Base-by-base conservation (phyloP, 1,140 invertebrate species). In the Sweltsa coloradensis region DNA sequence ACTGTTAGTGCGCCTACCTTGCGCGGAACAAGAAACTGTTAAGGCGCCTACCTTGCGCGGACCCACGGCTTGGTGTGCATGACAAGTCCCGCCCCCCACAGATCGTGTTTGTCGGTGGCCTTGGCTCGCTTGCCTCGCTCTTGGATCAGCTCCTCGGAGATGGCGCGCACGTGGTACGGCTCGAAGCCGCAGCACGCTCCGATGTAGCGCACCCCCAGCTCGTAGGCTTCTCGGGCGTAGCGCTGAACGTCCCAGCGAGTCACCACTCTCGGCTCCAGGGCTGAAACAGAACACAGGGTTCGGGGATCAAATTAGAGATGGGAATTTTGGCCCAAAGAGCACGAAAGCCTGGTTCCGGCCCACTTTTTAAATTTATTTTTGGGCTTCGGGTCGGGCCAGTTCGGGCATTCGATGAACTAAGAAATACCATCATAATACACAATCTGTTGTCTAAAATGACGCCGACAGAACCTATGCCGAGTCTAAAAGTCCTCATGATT, bases 41-140 rank as follows among this genome's bases (percentile, higher is more conserved):
- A n/a, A 7, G 22, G 18, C 6, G 11, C 51, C 18, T 49, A 64
- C 62, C 64, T 62, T 18, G 65, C 64, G 50, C 65, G 47, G 22
- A 67, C 65, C 65, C 65, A 67, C 9, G 65, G 65, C 45, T 67
- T 64, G 6, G 64, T 64, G 45, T 65, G 63, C 55, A 65, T 64
- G 29, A 52, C 53, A 1, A 68, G 55, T 1, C 64, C 66, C 19
- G 50, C 58, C 3, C 60, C 67, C 66, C 66, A 68, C 7, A 47
- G 36, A 4, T 59, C 57, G 39, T 68, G 66, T 46, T 69, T 68
- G 29, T 61, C 55, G n/a, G 58, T 59, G 14, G 55, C 62, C 5
- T 39, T 31, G 0, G 65, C 66, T 61, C 55, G n/a, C 57, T 59
- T 14, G 55, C 62, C 5, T 39, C 34, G 0, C 64, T 66, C 67